Base-by-base conservation (phyloP, 1,140 invertebrate species). In the Lamellibrachia luymesi region DNA sequence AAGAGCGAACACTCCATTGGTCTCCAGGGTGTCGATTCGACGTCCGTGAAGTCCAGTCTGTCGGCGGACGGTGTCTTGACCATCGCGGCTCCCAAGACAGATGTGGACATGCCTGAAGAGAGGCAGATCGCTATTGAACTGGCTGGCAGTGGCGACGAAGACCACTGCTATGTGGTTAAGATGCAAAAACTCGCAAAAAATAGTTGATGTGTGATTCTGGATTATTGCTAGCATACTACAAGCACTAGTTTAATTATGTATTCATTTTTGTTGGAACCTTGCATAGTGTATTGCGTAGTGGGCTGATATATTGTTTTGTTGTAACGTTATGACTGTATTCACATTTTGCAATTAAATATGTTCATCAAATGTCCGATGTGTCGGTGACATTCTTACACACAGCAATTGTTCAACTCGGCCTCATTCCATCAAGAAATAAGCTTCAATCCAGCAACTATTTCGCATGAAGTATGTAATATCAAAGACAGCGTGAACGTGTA, bases 31-130 rank as follows among this genome's bases (percentile, higher is more conserved):
- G 97, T 97, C 51, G 96, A 97, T 93, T 94, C 97, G 0, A 97
- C 97, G 4, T 96, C 97, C 89, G 97, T 98, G 0, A 97, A 97
- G 56, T 98, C 98, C 1, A 97, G 97, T 7, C 95, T 98, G 91
- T 98, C 97, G 10, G 97, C 97, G 0, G 98, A 98, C 95, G 98
- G 98, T 6, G 97, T 98, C 51, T 95, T 98, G 51, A 97, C 97
- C 0, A 97, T 98, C 38, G 97, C 97, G 8, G 98, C 97, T 0
- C 97, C 97, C 0, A 97, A 96, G 93, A 95, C 93, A 90, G 93
- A 93, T 0, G n/a, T 94, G 0, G 94, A 94, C 92, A 93, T 50
- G 13, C 92, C 94, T 4, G 93, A 94, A 22, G 95, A 95, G 90
- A 64, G 95, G 13, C 52, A 92, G 25, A 95, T 95, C 90, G 94